Conservation (phyloP, 2,113 vertebrate genomes). For the Rhombomys opimus region DNA sequence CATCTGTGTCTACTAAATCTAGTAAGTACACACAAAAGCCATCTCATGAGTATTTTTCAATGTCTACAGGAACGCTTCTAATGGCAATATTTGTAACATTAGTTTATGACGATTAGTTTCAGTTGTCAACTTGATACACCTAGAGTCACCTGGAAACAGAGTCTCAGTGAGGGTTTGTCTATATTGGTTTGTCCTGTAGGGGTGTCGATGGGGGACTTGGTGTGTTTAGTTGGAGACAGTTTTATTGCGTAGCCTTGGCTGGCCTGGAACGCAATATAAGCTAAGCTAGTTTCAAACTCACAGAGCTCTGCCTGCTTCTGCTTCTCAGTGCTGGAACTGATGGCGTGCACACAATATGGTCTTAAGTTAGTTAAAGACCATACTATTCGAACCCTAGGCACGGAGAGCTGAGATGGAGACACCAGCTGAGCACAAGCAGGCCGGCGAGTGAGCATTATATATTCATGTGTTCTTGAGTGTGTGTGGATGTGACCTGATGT, state of each 20-base stretch:
- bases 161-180: background rate
- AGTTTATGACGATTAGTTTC: background rate
- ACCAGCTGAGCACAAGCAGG: background rate
- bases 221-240: background rate
- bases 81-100: background rate
- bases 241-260: background rate
- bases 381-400: no score
- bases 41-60: background rate
- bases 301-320: background rate
- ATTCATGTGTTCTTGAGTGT: background rate
- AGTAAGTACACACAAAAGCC: background rate
- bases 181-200: background rate
- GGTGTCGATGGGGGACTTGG: background rate
- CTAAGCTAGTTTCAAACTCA: background rate
- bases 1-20: background rate
- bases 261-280: background rate
- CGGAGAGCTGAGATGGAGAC: background rate
- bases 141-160: background rate
- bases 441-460: background rate
- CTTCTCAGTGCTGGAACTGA: background rate
- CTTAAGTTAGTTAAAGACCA: background rate
- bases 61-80: background rate
- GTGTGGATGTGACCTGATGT: background rate
- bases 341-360: background rate
- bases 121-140: background rate